Conservation (phyloP, 2,888 invertebrate genomes). For the Hemistola chrysoprasaria region DNA sequence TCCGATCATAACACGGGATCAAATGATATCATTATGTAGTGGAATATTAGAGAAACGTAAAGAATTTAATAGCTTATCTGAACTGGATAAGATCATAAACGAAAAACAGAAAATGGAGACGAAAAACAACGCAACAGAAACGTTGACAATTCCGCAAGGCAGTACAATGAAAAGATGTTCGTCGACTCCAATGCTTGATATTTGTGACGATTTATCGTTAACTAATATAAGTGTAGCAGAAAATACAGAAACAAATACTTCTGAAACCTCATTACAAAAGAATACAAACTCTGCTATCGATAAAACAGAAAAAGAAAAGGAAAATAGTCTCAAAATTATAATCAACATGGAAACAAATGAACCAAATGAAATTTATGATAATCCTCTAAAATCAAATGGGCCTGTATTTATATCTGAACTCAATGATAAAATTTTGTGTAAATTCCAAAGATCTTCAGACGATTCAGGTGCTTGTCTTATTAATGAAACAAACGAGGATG, state of each 20-base stretch:
- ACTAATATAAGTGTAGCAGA: too few species aligned
- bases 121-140: background rate
- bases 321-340: background rate
- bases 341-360: background rate
- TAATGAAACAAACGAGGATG: background rate
- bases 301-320: background rate
- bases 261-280: background rate
- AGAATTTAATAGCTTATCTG: constrained; percentile 35
- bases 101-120: constrained; percentile 8
- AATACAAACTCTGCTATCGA: background rate
- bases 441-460: too few species aligned
- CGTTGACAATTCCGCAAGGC: too few species aligned
- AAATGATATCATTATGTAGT: constrained; percentile 39
- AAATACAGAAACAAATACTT: background rate
- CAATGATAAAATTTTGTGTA: background rate
- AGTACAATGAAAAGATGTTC: constrained; percentile 3
- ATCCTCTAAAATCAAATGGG: background rate
- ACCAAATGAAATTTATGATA: constrained; percentile 1
- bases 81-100: constrained; percentile 37
- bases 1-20: constrained; percentile 15
- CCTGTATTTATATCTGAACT: background rate
- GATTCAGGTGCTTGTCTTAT: too few species aligned
- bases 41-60: constrained; percentile 33
- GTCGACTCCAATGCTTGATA: constrained; percentile 7
- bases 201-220: too few species aligned